phyloP scores from a whole-genome alignment of 2,888 invertebrate genomes.

The Acronicta aceris region DNA sequence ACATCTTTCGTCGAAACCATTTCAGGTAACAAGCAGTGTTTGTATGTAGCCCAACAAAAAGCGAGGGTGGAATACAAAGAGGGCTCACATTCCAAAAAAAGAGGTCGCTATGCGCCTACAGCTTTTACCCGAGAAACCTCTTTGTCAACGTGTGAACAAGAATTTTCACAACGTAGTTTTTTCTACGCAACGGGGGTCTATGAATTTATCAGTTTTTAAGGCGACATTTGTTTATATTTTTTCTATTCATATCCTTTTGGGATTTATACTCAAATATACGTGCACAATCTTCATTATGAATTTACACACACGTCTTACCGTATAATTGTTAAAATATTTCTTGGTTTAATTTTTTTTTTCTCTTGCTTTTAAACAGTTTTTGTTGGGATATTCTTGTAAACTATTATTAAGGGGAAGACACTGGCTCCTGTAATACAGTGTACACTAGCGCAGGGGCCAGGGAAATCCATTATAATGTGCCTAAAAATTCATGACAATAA shows the following conservation, averaged over 20 bases:
- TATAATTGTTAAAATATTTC: no score
- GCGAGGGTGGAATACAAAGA: slow-evolving; percentile 70
- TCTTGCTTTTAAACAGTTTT: no score
- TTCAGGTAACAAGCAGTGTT: slow-evolving; percentile 65
- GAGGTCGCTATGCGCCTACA: slow-evolving; percentile 39
- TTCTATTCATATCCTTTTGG: slow-evolving; percentile 1
- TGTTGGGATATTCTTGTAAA: no score
- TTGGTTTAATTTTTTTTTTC: no score
- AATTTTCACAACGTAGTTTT: slow-evolving; percentile 60
- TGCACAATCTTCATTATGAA: no score
- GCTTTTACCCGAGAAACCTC: slow-evolving; percentile 68
- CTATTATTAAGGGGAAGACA: no score
- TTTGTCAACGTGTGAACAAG: slow-evolving; percentile 69
- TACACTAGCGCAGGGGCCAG: no score
- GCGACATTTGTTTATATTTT: slow-evolving; percentile 27
- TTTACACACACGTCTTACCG: no score
- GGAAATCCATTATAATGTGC: no score
- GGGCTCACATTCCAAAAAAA: slow-evolving; percentile 61
- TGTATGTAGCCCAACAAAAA: slow-evolving; percentile 64
- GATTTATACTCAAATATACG: no score
- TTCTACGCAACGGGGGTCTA: slow-evolving; percentile 35
- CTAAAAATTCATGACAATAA: no score
- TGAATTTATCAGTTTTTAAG: slow-evolving; percentile 41
- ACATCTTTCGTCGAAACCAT: slow-evolving; percentile 54
- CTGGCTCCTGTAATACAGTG: no score